Evolutionary conservation across 2,888 invertebrate genomes (phyloP).

Genomic region (Andrena bicolor): DNA sequence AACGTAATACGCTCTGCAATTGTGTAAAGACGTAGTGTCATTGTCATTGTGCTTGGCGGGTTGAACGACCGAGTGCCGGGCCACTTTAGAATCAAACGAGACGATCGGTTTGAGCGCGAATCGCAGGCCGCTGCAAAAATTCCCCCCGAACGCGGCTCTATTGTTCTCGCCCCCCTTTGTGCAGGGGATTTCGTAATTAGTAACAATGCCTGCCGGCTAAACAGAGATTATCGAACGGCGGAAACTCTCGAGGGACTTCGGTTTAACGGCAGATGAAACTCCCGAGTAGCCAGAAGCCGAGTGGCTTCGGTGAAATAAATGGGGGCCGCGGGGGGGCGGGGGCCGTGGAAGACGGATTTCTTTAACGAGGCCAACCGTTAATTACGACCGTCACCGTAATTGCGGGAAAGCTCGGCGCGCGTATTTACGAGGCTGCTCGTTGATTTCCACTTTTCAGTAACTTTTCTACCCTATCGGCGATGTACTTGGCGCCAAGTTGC

Average conservation of each 20-base stretch:
- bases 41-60: slow-evolving; percentile 5
- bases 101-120: slow-evolving; percentile 41
- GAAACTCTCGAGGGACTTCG: slow-evolving; percentile 21
- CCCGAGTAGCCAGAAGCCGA: slow-evolving; percentile 11
- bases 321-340: slow-evolving; percentile 1
- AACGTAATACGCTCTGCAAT: background rate
- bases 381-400: slow-evolving; percentile 57
- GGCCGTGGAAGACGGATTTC: slow-evolving; percentile 44
- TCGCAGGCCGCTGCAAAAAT: slow-evolving; percentile 44
- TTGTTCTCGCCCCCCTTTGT: slow-evolving; percentile 49
- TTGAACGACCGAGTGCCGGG: slow-evolving; percentile 36
- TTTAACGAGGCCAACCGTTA: slow-evolving; percentile 59
- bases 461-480: slow-evolving; percentile 1
- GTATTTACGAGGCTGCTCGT: slow-evolving; percentile 47
- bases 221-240: slow-evolving; percentile 51
- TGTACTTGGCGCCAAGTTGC: background rate
- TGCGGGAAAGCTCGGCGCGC: slow-evolving; percentile 24
- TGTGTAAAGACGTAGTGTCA: background rate
- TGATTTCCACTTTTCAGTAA: slow-evolving; percentile 23
- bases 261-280: slow-evolving; percentile 39
- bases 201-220: slow-evolving; percentile 60
- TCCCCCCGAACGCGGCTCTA: slow-evolving; percentile 23
- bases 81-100: slow-evolving; percentile 35
- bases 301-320: slow-evolving; percentile 17
- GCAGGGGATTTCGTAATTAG: slow-evolving; percentile 53